Base-by-base conservation (phyloP, 1,140 invertebrate species). In the Oscheius sp. region DNA sequence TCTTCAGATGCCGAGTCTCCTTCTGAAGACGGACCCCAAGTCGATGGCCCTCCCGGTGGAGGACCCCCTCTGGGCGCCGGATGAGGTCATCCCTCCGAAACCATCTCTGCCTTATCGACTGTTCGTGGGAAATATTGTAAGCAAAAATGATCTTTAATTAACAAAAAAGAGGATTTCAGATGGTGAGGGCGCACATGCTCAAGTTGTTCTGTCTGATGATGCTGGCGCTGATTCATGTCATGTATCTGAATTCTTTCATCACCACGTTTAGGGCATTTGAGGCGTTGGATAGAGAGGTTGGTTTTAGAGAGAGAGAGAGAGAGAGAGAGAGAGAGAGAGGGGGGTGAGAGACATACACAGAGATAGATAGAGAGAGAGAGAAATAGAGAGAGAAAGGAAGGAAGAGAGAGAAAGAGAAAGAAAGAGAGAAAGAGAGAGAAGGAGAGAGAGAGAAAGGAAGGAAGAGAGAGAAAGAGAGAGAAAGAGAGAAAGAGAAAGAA, bases 221-320 rank as follows among this genome's bases (percentile, higher is more conserved):
- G 31, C 15, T 71, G 35, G 69, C 69, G 34, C 20, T 71, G 31
- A 20, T 65, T 20, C 59, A 71, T 38, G 58, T 65, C 42, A 55
- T 26, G 13, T 71, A 71, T 71, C 69, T 71, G 34, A 64, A 64
- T 29, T 35, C 45, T 10, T 71, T 71, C 26, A 55, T 71, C 38
- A 36, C 23, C 18, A 58, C 58, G 23, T 71, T 71, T 26, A 31
- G 38, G 26, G 69, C 69, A 3, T 35, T 42, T 32, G 69, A 71
- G 10, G 10, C 23, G 3, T 35, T 71, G 46, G 38, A 32, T 20
- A 38, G 58, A n/a, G 23, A 63, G 23, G 59, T 38, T 63, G 55
- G 55, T 20, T 23, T 58, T n/a, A n/a, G n/a, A n/a, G n/a, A n/a
- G n/a, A n/a, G n/a, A n/a, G n/a, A n/a, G n/a, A n/a, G n/a, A n/a